Evolutionary conservation across 2,113 vertebrate species (phyloP).

Genomic region (Ageneiosus marmoratus): DNA sequence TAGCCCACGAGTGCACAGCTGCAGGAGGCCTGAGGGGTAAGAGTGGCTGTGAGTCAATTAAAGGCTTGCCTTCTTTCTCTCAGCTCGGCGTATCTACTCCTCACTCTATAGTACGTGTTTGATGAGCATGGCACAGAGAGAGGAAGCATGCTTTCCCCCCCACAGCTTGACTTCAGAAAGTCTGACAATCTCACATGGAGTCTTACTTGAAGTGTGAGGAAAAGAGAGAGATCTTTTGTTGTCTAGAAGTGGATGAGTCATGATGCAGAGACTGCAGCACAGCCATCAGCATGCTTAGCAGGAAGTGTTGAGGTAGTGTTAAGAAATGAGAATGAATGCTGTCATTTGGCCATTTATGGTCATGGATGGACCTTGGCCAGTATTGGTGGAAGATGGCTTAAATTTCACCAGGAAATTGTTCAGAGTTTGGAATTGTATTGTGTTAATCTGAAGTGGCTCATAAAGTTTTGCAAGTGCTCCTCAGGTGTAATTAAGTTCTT

Average conservation of each 20-base stretch:
- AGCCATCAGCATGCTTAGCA: constrained; percentile 17
- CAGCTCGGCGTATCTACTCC: constrained; percentile 70
- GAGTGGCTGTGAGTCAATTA: constrained; percentile 73
- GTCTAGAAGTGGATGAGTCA: constrained; percentile 50
- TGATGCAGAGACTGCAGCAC: constrained; percentile 43
- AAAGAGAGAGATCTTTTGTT: constrained; percentile 51
- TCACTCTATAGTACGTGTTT: constrained; percentile 67
- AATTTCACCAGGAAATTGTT: not conserved
- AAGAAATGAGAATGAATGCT: constrained; percentile 23
- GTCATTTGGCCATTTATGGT: constrained; percentile 7
- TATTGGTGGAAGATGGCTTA: not conserved
- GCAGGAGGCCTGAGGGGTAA: constrained; percentile 68
- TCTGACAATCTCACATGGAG: constrained; percentile 40
- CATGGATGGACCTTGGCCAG: not conserved
- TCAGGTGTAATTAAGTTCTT: constrained; percentile 1
- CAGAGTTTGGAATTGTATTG: not conserved
- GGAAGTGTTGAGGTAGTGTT: constrained; percentile 18
- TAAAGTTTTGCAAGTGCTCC: not conserved
- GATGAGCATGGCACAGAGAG: constrained; percentile 75
- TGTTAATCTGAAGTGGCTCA: not conserved
- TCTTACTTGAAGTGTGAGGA: constrained; percentile 24
- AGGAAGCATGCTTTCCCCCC: constrained; percentile 72
- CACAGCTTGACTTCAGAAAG: constrained; percentile 64
- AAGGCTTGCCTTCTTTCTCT: constrained; percentile 71
- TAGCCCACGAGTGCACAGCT: constrained; percentile 60